Evolutionary conservation across 2,797 vertebrate genomes (phyloP), one percentile per base, ranked within the genome.

Genomic region (Gymnoscopelus microlampas): DNA sequence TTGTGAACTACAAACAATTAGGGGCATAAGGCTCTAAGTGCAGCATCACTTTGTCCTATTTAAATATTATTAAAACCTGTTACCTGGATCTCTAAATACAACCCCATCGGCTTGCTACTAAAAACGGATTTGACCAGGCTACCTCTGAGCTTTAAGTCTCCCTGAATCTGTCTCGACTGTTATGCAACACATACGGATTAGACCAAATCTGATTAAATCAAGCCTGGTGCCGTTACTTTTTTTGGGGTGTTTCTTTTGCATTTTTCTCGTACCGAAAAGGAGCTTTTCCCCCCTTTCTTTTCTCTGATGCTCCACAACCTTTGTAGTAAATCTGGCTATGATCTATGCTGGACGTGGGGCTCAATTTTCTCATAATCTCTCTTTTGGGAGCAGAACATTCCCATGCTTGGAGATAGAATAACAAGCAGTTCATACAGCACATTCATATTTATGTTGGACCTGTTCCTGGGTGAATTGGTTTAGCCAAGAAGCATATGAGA

Each of bases 111-210:
- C 19, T 39, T 55, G 57, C 48, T 60, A 60, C 72, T 82, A 58
- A 71, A 71, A 8, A 11, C 14, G 19, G 24, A 60, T 68, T 13
- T 73, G 26, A 66, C 48, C 23, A 67, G 32, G 13, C n/a, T 64
- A 23, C 60, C 44, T 49, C 15, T 70, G 10, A 71, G 68, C 64
- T 71, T 48, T 70, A 69, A 74, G 69, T 32, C 53, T 60, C 49
- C 47, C 26, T 47, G 26, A 55, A 71, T 71, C 57, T 54, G 73
- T 74, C 73, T 75, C 63, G 57, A 81, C 23, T 68, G 63, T 74
- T 86, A 44, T 9, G 8, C 69, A 83, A 82, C 72, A 76, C 80
- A 68, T 23, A 66, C 68, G 64, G 70, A 78, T 81, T 78, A 63
- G n/a, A 83, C 77, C 13, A 61, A 70, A 80, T 78, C 19, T 63